Base-by-base conservation (phyloP, 37 sponge, comb jelly and placozoan species). In the Corticium candelabrum region DNA sequence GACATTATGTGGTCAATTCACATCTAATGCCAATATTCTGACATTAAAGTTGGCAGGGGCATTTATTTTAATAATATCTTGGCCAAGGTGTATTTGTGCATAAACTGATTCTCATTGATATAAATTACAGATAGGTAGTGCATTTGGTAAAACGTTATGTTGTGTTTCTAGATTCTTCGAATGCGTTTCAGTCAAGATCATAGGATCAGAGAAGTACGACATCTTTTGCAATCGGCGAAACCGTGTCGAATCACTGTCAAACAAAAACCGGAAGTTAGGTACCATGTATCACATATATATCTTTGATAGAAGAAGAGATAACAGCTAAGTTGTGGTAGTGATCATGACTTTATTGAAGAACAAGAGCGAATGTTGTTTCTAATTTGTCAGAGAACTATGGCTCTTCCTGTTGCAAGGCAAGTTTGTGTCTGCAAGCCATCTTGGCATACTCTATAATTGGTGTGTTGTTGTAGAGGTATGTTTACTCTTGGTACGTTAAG, bases 241-340 rank as follows among this genome's bases (percentile, higher is more conserved):
- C 90, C 92, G 57, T 90, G 86, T 29, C 84, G 67, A 37, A 83
- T 95, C 31, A 74, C 77, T 29, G 40, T 95, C 43, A 70, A 67
- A 5, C 92, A 91, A 79, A 88, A 86, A 77, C 93, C 90, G 34
- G 89, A 89, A 84, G 87, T 87, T 37, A 89, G 93, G 93, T 89
- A 35, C 27, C 11, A 21, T 50, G 21, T 27, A 50, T 27, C 21
- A 11, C 62, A 50, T 27, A 50, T 27, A 50, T 27, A 11, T 50
- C 62, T 27, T 27, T 27, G 21, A 50, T 27, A 50, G 11, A 11
- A 11, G 15, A 50, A 11, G 62, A 50, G 21, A 50, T 50, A 27
- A 11, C 11, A 50, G 21, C 21, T 27, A 50, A 50, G 68, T 68
- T 41, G 33, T n/a, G n/a, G n/a, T 39, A 90, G 91, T 83, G 96